A percentile compares a stretch with the other conserved stretches of the same genome.
These are phyloP conservation scores for Synanthedon myopaeformis DNA, from an alignment of 2,888 invertebrate genomes.

Conservation along the genomic window DNA sequence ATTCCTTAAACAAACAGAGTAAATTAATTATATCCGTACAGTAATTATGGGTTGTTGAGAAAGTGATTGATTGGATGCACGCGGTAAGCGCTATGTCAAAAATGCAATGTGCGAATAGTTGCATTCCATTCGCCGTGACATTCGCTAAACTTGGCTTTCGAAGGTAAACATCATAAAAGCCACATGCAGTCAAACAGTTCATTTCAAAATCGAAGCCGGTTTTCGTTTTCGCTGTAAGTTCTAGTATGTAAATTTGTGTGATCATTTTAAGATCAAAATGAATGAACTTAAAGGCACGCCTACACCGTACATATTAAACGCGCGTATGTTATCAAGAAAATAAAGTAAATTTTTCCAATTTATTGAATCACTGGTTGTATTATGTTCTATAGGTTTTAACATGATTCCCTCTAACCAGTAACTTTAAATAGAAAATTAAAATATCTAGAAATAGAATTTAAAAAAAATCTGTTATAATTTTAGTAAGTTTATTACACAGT, in stretches of 20 bases:
- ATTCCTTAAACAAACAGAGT: too few species aligned
- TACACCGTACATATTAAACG: too few species aligned
- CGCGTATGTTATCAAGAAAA: too few species aligned
- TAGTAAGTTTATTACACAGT: too few species aligned
- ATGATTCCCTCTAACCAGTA: neutral
- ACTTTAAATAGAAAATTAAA: neutral
- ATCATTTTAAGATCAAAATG: too few species aligned
- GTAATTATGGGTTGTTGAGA: too few species aligned
- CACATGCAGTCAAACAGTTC: neutral
- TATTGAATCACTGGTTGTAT: too few species aligned
- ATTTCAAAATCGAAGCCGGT: neutral
- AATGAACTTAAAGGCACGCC: too few species aligned
- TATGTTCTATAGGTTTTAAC: too few species aligned
- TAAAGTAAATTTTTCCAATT: too few species aligned
- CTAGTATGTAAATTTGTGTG: too few species aligned
- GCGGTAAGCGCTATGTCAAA: neutral
- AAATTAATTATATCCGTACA: too few species aligned
- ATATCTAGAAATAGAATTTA: neutral
- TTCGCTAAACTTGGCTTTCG: slow-evolving; percentile 32
- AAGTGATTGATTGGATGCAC: neutral
- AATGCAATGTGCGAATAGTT: neutral
- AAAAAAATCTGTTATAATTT: neutral
- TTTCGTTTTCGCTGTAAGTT: neutral
- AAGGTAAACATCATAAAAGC: slow-evolving; percentile 14
- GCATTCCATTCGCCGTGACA: slow-evolving; percentile 45